Base-by-base conservation (phyloP, 2,113 vertebrate genomes). In the Cettia cetti region DNA sequence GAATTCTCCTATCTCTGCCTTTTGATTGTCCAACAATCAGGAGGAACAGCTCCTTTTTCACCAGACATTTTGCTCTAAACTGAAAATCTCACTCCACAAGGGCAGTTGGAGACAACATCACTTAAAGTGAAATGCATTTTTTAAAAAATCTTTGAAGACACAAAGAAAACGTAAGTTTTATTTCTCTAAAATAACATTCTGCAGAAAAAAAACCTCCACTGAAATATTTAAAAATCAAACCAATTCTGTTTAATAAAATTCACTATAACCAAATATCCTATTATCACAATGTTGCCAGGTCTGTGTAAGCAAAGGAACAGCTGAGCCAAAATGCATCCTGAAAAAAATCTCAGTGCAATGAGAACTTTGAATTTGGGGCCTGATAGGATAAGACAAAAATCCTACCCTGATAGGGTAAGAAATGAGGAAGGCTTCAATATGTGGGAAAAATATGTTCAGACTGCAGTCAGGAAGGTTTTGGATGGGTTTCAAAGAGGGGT, bases 181-280 rank as follows among this genome's bases (percentile, higher is more conserved):
- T 69, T 83, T 72, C 50, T 52, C 17, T 16, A 30, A 61, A 86
- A 86, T 39, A 77, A 79, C 80, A 69, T 17, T n/a, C 5, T 54
- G 22, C 28, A 49, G n/a, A 54, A 61, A 54, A 79, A 59, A 1
- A n/a, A 1, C 0, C 0, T 12, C 11, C 17, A 40, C 24, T 6
- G 26, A 64, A 56, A 37, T 5, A 40, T 76, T 82, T 35, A 33
- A 56, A 85, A 50, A 40, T 65, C 7, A 60, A 74, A 72, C 9
- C 17, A 60, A 52, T 52, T 33, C 19, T 71, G 27, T 70, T 35
- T 11, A 70, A 75, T 44, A 61, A 44, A 89, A 49, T 56, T 49
- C 9, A 57, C 18, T 53, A 23, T 52, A 79, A 76, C 33, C 37
- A 83, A 83, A 50, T 49, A 40, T 4, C 6, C 23, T 79, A 6